phyloP scores from a whole-genome alignment of 1,140 invertebrate species.

The Phortica variegata region DNA sequence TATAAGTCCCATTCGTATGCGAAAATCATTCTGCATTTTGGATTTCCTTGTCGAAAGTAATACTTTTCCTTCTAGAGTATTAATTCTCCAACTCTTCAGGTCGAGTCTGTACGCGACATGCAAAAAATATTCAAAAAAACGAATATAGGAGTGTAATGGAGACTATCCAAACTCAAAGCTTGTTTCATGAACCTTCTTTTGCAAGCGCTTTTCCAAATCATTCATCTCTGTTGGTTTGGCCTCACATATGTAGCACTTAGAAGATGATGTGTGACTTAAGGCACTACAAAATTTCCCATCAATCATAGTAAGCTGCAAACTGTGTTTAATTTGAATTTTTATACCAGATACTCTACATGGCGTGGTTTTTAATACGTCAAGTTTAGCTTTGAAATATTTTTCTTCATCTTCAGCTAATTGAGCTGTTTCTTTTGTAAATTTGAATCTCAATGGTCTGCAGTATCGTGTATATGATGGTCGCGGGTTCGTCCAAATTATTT shows the following conservation, averaged over 20 bases:
- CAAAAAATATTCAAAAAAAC: conserved; percentile 29
- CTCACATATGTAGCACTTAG: conserved; percentile 1
- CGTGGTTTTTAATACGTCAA: too few species aligned
- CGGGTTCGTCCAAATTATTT: conserved; percentile 6
- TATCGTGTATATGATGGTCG: neutral
- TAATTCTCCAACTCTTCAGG: conserved; percentile 25
- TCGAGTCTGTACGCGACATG: conserved; percentile 29
- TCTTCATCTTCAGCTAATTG: too few species aligned
- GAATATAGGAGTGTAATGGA: conserved; percentile 26
- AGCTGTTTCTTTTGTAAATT: conserved; percentile 1
- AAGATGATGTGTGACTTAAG: too few species aligned
- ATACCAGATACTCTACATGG: too few species aligned
- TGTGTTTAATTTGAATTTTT: neutral
- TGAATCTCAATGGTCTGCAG: conserved; percentile 1
- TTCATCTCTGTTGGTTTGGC: neutral
- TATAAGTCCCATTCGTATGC: conserved; percentile 10
- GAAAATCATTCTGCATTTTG: neutral
- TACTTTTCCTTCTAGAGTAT: conserved; percentile 4
- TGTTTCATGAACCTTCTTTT: too few species aligned
- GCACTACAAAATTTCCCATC: too few species aligned
- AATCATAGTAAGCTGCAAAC: conserved; percentile 3
- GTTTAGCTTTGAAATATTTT: too few species aligned
- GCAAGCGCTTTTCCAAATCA: too few species aligned
- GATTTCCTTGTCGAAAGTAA: neutral
- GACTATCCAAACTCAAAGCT: conserved; percentile 21